A percentile compares a stretch with the other conserved stretches of the same genome.
Evolutionary conservation across 1,140 invertebrate species (phyloP).

Genomic region (honey bee (Apis mellifera)): Amel_HAv3.1 CM009936.2:15711501-15712000

Average conservation of each 20-base stretch:
- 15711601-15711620: background rate
- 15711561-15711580: too few species aligned
- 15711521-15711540: too few species aligned
- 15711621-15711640: background rate
- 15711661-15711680: background rate
- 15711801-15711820: slow-evolving; percentile 34
- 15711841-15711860: slow-evolving; percentile 22
- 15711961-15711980: too few species aligned
- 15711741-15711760: background rate
- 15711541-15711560: too few species aligned
- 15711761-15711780: slow-evolving; percentile 8
- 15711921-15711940: background rate
- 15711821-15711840: slow-evolving; percentile 52
- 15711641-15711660: background rate
- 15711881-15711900: background rate
- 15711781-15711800: slow-evolving; percentile 42
- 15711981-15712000: too few species aligned
- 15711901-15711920: slow-evolving; percentile 15
- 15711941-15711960: background rate
- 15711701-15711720: slow-evolving; percentile 16
- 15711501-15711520: too few species aligned
- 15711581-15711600: background rate
- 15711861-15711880: background rate
- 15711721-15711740: background rate
- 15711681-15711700: background rate